A percentile compares a stretch with the other conserved stretches of the same genome.
These are phyloP conservation scores for Cryptophagus acutangulus DNA, from an alignment of 2,888 invertebrate genomes.

Conservation along the genomic window DNA sequence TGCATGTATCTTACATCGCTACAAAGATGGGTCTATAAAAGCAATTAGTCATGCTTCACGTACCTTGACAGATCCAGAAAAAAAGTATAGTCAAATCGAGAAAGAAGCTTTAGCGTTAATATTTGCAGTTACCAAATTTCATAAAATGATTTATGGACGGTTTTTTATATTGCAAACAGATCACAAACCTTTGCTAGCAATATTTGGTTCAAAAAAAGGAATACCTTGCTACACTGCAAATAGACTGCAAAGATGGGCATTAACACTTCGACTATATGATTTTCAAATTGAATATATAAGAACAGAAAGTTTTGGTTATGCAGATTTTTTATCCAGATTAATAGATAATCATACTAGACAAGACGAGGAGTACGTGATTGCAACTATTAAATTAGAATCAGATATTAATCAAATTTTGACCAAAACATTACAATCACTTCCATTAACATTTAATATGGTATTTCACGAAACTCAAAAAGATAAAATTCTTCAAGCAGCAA, in stretches of 20 bases:
- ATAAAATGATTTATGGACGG: conserved; percentile 35
- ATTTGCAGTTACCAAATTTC: conserved; percentile 35
- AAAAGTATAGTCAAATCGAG: conserved; percentile 37
- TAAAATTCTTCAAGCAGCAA: no score
- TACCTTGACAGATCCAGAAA: conserved; percentile 33
- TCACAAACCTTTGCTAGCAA: conserved; percentile 33
- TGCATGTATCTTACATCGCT: no score
- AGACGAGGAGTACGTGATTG: no score
- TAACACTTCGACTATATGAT: conserved; percentile 21
- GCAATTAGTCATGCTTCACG: conserved; percentile 28
- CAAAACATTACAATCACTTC: no score
- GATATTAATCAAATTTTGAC: no score
- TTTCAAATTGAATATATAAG: conserved; percentile 25
- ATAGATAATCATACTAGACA: no score
- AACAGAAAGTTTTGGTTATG: conserved; percentile 26
- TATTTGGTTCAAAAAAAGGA: conserved; percentile 35
- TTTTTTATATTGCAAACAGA: conserved; percentile 37
- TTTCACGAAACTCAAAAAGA: no score
- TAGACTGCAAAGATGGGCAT: conserved; percentile 28
- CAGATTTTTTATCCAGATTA: conserved; percentile 24
- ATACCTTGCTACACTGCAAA: no score
- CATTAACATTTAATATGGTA: no score
- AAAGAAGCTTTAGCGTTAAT: conserved; percentile 36
- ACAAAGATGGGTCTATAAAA: not conserved
- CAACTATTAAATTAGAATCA: no score